Evolutionary conservation across 2,113 vertebrate species (phyloP).

Genomic region (Emberiza fucata): DNA sequence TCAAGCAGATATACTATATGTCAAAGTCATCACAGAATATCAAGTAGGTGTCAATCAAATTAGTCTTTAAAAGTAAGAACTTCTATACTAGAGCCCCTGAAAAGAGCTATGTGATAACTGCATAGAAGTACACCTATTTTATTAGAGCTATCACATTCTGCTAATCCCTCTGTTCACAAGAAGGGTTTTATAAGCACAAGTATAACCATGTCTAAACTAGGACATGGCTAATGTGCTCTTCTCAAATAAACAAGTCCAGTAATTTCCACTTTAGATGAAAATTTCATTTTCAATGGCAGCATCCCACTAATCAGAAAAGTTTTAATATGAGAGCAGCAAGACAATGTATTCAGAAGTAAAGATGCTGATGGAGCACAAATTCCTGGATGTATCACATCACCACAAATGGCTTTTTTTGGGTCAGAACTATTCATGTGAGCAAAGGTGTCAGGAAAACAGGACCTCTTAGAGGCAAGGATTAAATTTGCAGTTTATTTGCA

Average conservation of each 20-base stretch:
- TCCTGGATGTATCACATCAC: neutral
- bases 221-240: neutral
- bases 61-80: neutral
- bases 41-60: conserved; percentile 13
- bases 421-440: neutral
- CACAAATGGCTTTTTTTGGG: neutral
- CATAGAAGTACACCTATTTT: neutral
- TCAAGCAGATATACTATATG: neutral
- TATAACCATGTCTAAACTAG: neutral
- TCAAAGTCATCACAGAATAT: conserved; percentile 29
- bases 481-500: neutral
- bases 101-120: neutral
- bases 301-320: neutral
- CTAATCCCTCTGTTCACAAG: neutral
- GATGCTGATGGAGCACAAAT: neutral
- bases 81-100: neutral
- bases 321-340: neutral
- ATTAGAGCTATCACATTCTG: neutral
- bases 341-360: neutral
- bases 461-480: neutral
- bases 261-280: neutral
- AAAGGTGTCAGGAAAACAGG: neutral
- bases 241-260: neutral
- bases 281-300: neutral
- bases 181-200: neutral